Conservation (phyloP, 2,888 invertebrate genomes). For the Folsomia manolachei region DNA sequence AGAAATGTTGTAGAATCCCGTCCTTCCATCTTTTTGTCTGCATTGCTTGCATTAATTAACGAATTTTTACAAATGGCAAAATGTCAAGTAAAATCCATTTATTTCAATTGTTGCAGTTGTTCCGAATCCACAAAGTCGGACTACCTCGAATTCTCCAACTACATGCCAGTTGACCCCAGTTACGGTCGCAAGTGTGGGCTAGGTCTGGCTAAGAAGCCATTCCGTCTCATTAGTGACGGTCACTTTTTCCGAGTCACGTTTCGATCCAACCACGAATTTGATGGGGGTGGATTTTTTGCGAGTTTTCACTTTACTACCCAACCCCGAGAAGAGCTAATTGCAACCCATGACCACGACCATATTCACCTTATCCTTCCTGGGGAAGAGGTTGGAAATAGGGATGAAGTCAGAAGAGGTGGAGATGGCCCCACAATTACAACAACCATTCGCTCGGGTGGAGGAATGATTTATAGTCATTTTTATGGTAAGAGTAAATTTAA, state of each 20-base stretch:
- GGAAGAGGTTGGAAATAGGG: not conserved
- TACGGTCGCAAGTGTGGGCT: conserved; percentile 81
- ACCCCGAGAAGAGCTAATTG: not conserved
- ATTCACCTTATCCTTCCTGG: not conserved
- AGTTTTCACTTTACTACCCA: conserved; percentile 45
- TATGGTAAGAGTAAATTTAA: no score
- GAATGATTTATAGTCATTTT: no score
- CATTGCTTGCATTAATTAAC: not conserved
- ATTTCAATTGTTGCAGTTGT: no score
- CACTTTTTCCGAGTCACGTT: conserved; percentile 77
- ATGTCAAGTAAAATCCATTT: no score
- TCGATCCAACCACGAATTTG: conserved; percentile 77
- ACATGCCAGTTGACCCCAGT: conserved; percentile 82
- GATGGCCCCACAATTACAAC: not conserved
- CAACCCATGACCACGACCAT: not conserved
- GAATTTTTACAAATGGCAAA: no score
- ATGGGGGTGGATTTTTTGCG: conserved; percentile 46
- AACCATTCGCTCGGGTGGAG: not conserved
- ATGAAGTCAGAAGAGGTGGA: not conserved
- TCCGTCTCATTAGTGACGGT: conserved; percentile 25
- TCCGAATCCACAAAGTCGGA: conserved; percentile 87
- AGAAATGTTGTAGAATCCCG: not conserved
- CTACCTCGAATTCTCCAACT: conserved; percentile 94
- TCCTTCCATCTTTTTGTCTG: not conserved
- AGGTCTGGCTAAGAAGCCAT: conserved; percentile 34